phyloP scores from a whole-genome alignment of 2,113 vertebrate genomes.

The Ia io region DNA sequence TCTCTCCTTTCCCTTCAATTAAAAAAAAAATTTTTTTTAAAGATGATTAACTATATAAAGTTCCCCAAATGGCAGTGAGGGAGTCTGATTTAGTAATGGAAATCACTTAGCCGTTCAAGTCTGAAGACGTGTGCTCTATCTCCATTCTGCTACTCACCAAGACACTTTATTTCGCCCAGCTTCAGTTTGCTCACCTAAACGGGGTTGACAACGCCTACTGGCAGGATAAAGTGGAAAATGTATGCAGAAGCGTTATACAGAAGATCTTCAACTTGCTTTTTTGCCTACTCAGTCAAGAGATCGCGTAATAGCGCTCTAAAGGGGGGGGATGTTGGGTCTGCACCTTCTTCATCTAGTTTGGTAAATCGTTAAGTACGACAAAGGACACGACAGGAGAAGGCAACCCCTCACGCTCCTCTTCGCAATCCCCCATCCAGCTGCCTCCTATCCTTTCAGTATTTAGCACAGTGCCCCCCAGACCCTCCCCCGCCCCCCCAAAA shows the following conservation, averaged over 20 bases:
- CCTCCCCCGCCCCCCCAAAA: too few species aligned
- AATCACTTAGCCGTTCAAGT: neutral
- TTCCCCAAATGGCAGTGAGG: neutral
- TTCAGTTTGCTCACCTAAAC: neutral
- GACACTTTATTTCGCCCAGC: neutral
- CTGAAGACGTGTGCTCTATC: neutral
- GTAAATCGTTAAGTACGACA: neutral
- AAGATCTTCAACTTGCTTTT: neutral
- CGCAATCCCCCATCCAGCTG: neutral
- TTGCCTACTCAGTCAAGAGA: neutral
- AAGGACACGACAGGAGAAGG: slow-evolving; percentile 27
- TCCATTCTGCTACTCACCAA: neutral
- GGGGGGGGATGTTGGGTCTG: neutral
- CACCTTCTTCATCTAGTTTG: slow-evolving; percentile 19
- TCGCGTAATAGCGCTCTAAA: neutral
- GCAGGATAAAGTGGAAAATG: neutral
- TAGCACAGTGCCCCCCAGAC: neutral
- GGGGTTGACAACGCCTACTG: neutral
- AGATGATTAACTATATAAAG: neutral
- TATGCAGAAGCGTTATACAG: neutral
- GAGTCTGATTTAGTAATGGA: neutral
- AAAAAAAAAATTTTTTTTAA: neutral
- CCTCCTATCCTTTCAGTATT: slow-evolving; percentile 38
- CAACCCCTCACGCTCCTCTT: slow-evolving; percentile 6
- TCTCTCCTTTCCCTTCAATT: too few species aligned